Conservation (phyloP, 2,888 invertebrate genomes). For the Halictus ligatus region DNA sequence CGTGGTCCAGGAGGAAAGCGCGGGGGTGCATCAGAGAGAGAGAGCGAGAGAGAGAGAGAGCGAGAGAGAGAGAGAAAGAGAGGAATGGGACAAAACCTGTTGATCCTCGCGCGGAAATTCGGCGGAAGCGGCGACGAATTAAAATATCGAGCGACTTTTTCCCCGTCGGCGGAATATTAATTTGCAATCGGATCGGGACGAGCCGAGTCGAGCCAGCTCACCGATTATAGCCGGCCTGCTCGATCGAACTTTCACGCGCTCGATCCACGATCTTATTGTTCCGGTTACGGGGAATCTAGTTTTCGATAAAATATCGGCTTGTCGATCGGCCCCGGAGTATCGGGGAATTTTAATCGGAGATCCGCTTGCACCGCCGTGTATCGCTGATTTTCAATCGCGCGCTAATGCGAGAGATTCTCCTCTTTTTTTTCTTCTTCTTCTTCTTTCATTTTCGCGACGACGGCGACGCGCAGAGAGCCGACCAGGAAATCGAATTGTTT, state of each 20-base stretch:
- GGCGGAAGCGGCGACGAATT: slow-evolving; percentile 16
- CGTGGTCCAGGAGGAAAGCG: background rate
- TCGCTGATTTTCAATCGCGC: slow-evolving; percentile 1
- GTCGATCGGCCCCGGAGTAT: background rate
- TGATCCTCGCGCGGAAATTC: slow-evolving; percentile 41
- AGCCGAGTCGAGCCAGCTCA: background rate
- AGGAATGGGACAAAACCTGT: slow-evolving; percentile 31
- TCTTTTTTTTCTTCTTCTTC: no score
- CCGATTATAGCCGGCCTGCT: background rate
- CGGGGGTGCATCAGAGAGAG: background rate
- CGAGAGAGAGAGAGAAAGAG: background rate
- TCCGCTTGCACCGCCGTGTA: background rate
- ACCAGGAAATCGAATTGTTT: background rate
- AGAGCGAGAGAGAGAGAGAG: background rate
- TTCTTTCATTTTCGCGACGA: background rate
- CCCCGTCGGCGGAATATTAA: slow-evolving; percentile 12
- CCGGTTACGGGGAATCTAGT: slow-evolving; percentile 5
- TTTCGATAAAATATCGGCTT: slow-evolving; percentile 2
- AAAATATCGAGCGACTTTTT: slow-evolving; percentile 24
- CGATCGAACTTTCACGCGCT: background rate
- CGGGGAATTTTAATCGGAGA: background rate
- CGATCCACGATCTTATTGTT: slow-evolving; percentile 14
- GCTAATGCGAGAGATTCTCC: background rate
- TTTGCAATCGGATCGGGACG: slow-evolving; percentile 15
- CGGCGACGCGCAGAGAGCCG: background rate